Base-by-base conservation (phyloP, 2,797 vertebrate genomes). In the Lophius americanus region DNA sequence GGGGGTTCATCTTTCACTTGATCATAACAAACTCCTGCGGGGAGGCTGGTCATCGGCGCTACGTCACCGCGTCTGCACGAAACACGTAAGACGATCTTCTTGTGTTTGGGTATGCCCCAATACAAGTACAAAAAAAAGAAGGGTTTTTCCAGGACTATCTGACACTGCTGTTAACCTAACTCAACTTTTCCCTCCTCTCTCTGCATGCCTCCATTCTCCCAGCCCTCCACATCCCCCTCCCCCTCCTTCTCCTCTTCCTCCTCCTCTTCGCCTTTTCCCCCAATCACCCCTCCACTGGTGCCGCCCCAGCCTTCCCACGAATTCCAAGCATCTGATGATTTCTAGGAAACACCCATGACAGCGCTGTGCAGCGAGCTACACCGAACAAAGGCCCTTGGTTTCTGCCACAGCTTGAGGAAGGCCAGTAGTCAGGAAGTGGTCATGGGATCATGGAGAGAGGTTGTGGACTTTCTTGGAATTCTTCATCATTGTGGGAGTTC, bases 311-410 rank as follows among this genome's bases (percentile, higher is more conserved):
- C 65, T 82, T 85, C 69, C 70, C 76, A 88, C 12, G 23, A 84
- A 88, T 89, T 86, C 81, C 77, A 66, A 13, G 59, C 82, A 87
- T 89, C 77, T 88, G 84, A 63, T 82, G 60, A 68, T 81, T 90
- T 92, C 84, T 88, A 71, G 87, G 88, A 92, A 92, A 85, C 87
- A 70, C 85, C 84, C 81, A 73, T 77, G 57, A 46, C 65, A 68
- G 43, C 55, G 75, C 61, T 44, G 75, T 88, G 75, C 68, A 58
- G 55, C 70, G 51, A 59, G 66, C 64, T 64, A 38, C 70, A 80
- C 75, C 60, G 86, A 88, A 87, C 86, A 87, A 79, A 84, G 85
- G 62, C 60, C 69, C 63, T 69, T 78, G 73, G 69, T 84, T 69
- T 78, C 56, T 47, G 42, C 68, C 70, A 65, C 41, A 55, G 56